phyloP scores from a whole-genome alignment of 2,888 invertebrate genomes.

The Listrodromus nycthemerus region DNA sequence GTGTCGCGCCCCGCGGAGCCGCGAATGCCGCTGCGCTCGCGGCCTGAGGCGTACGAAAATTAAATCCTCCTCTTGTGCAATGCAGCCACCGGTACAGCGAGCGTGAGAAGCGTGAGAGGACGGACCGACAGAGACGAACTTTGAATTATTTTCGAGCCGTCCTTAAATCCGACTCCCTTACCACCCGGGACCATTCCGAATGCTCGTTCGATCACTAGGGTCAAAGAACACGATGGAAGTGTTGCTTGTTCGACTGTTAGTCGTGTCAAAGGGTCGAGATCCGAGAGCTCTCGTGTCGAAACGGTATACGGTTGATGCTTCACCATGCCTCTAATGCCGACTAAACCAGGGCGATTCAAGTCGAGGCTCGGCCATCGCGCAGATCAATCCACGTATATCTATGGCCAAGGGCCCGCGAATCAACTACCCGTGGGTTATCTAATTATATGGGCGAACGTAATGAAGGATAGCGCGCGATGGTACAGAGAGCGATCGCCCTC shows the following conservation, averaged over 20 bases:
- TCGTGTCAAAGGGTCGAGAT: conserved; percentile 52
- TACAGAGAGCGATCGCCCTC: conserved; percentile 53
- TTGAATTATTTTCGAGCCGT: conserved; percentile 42
- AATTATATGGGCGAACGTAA: conserved; percentile 76
- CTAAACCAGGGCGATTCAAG: conserved; percentile 27
- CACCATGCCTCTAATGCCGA: conserved; percentile 13
- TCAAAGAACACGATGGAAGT: neutral
- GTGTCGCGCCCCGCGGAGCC: conserved; percentile 45
- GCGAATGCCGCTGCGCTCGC: conserved; percentile 47
- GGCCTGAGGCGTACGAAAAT: conserved; percentile 53
- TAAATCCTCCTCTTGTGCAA: conserved; percentile 53
- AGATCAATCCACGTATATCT: conserved; percentile 28
- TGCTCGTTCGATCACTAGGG: conserved; percentile 10
- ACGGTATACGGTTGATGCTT: conserved; percentile 37
- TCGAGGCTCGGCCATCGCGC: conserved; percentile 42
- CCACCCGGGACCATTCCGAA: neutral
- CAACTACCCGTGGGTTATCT: conserved; percentile 72
- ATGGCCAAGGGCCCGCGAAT: conserved; percentile 43
- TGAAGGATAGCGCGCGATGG: conserved; percentile 72
- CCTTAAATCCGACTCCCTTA: neutral
- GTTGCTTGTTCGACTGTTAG: conserved; percentile 14
- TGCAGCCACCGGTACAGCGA: conserved; percentile 15
- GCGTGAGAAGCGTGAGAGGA: conserved; percentile 38
- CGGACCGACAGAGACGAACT: conserved; percentile 23
- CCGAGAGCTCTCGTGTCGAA: conserved; percentile 10